Conservation (phyloP, 2,797 vertebrate species). For the Darevskia nairensis region DNA sequence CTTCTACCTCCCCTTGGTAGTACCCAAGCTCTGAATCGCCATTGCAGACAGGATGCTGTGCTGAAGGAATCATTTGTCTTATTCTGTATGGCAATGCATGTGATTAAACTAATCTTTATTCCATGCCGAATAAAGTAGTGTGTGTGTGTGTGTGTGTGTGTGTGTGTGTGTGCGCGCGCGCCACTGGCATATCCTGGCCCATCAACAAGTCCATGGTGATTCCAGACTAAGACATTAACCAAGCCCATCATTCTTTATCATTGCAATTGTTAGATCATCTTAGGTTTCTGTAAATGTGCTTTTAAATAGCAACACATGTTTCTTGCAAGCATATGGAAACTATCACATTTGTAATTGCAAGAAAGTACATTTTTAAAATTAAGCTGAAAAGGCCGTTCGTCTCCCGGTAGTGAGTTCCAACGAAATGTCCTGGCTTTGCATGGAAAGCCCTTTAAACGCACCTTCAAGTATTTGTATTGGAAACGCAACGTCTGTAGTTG, state of each 20-base stretch:
- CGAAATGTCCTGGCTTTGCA: neutral
- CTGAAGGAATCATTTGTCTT: neutral
- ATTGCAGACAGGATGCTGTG: neutral
- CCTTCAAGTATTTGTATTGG: conserved; percentile 30
- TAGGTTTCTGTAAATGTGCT: neutral
- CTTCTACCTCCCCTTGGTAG: neutral
- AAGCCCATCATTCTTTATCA: neutral
- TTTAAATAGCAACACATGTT: conserved; percentile 28
- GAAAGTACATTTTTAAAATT: conserved; percentile 19
- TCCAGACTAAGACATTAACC: conserved; percentile 10
- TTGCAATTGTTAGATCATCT: neutral
- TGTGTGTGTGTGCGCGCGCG: neutral
- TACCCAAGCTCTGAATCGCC: neutral
- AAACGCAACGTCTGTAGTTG: neutral
- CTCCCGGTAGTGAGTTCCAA: neutral
- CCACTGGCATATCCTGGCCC: conserved; percentile 21
- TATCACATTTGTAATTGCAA: conserved; percentile 26
- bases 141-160: neutral
- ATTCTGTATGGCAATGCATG: neutral
- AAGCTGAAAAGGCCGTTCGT: neutral
- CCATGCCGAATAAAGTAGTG: neutral
- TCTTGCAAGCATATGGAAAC: conserved; percentile 29
- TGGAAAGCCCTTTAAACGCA: neutral
- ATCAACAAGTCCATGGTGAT: neutral
- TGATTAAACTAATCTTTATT: neutral